Evolutionary conservation across 2,888 invertebrate species (phyloP), one percentile per base, ranked within the genome.

Genomic region (Stenoptilia bipunctidactyla): DNA sequence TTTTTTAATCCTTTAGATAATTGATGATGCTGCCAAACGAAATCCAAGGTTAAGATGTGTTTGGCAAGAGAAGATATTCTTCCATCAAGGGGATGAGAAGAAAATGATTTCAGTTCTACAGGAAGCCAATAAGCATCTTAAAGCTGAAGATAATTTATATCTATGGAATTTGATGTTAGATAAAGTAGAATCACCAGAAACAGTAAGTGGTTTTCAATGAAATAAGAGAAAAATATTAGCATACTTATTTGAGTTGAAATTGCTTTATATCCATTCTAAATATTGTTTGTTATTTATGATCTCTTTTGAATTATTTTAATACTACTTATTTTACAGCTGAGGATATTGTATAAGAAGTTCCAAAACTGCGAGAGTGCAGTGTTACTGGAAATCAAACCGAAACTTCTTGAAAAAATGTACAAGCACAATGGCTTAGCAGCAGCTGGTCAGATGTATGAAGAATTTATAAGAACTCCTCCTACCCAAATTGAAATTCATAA

Each of bases 391-490:
- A 67, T 90, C 15, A 89, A 89, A 65, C 87, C 89, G 1, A 80
- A 83, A 50, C 87, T 89, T 41, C 64, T 91, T 1, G 83, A 88
- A 53, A 89, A 89, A 86, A 69, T 73, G 52, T 76, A 75, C 60
- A 58, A 73, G 33, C 51, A 65, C 13, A 66, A 60, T 50, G 87
- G 87, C 15, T 72, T 90, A 37, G 76, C 82, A 52, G 80, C 79
- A 33, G 87, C 91, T 0, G 85, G 92, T 40, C 76, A 85, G 40
- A 65, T 86, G 15, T 93, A 92, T 56, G 75, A 86, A 27, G 77
- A 84, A 15, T 61, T 92, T 36, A 85, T 87, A 9, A 70, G 69
- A 41, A 68, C 85, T 34, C 86, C 88, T 34, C 90, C 90, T 0
- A 80, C 85, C 34, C 88, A 86, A 56, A 54, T 87, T 36, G 86